A percentile compares a stretch with the other conserved stretches of the same genome.
Conservation (phyloP, 2,797 vertebrate genomes). For the Poecilia wingei region DNA sequence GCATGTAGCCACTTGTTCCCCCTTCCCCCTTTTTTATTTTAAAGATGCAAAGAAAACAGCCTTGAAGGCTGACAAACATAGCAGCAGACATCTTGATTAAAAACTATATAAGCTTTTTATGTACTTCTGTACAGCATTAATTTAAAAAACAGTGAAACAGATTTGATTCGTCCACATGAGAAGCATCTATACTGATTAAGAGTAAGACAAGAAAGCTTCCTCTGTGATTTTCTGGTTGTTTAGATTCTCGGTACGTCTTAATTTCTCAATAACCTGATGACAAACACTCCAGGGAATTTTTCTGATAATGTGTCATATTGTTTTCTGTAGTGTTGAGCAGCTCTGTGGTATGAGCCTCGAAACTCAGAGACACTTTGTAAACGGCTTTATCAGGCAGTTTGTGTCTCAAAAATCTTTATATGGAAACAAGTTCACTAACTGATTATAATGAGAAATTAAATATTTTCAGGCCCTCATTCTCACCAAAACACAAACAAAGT, state of each 20-base stretch:
- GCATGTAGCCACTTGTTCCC: conserved; percentile 33
- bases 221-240: not conserved
- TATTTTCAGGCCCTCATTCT: not conserved
- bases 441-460: not conserved
- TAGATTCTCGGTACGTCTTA: not conserved
- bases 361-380: not conserved
- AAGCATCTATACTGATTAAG: not conserved
- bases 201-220: not conserved
- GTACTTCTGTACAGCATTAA: conserved; percentile 1
- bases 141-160: not conserved
- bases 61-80: not conserved
- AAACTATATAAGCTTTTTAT: not conserved
- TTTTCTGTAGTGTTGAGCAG: not conserved
- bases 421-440: not conserved
- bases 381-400: not conserved
- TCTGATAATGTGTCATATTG: not conserved
- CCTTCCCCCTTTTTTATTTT: not conserved
- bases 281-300: not conserved
- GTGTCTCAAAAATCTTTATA: not conserved
- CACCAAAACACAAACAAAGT: not conserved
- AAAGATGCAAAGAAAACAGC: conserved; percentile 19
- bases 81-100: not conserved
- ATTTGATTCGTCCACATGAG: not conserved
- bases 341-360: not conserved
- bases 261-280: not conserved